Evolutionary conservation across 2,888 invertebrate species (phyloP).

Genomic region (Pelosia muscerda): DNA sequence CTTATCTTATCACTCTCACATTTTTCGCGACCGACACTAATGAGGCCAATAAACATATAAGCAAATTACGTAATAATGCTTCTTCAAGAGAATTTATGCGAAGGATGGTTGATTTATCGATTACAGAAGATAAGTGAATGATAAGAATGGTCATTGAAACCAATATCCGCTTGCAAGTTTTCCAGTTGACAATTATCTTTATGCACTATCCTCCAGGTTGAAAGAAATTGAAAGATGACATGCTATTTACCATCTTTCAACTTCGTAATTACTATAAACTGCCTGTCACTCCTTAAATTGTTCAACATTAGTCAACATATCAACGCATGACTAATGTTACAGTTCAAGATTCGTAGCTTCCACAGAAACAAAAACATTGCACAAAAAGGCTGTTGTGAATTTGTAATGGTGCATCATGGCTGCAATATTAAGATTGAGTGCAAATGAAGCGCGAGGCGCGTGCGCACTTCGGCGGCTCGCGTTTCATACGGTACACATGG

Average conservation of each 20-base stretch:
- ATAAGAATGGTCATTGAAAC: constrained; percentile 34
- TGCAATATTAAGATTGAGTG: constrained; percentile 84
- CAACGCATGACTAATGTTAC: constrained; percentile 46
- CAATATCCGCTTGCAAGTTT: constrained; percentile 23
- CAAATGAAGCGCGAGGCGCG: constrained; percentile 81
- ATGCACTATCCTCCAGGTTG: too few species aligned
- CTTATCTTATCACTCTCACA: constrained; percentile 82
- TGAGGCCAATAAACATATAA: constrained; percentile 75
- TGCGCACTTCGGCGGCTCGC: constrained; percentile 69
- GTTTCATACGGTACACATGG: constrained; percentile 63
- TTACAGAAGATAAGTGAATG: constrained; percentile 47
- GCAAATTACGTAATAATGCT: constrained; percentile 69
- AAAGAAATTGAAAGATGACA: too few species aligned
- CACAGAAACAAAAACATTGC: constrained; percentile 62
- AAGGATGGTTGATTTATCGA: constrained; percentile 58
- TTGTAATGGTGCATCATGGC: constrained; percentile 79
- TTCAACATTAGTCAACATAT: constrained; percentile 33
- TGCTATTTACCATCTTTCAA: not conserved
- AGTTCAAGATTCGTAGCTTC: constrained; percentile 57
- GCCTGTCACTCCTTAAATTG: constrained; percentile 22
- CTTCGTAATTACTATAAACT: not conserved
- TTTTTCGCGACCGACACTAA: constrained; percentile 80
- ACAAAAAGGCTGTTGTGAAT: constrained; percentile 74
- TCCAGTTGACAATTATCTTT: constrained; percentile 1
- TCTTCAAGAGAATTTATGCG: constrained; percentile 61